Base-by-base conservation (phyloP, 2,113 vertebrate genomes). In the Tragulus kanchil region DNA sequence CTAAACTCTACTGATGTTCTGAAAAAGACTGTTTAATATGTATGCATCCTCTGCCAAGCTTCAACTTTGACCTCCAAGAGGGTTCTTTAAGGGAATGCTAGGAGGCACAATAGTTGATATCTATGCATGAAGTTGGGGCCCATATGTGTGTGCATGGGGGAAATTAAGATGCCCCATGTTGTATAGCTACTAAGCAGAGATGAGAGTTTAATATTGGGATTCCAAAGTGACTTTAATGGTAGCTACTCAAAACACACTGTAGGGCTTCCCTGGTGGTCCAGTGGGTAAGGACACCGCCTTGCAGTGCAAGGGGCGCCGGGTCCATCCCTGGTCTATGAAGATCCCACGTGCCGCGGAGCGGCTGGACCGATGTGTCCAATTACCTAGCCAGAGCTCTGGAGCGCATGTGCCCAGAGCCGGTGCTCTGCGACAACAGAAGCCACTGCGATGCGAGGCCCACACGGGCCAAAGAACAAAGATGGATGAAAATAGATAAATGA, bases 21-120 rank as follows among this genome's bases (percentile, higher is more conserved):
- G 79, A 14, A 14, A 86, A 95, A 94, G 92, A 58, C 59, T 82
- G 14, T 78, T 91, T 79, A 90, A 83, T 91, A 75, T 69, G 81
- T 65, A 23, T 89, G 17, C 2, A 8, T 64, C n/a, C 21, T 86
- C 67, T 88, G 26, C 71, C 3, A 15, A n/a, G 26, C 36, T 50
- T 94, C 96, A 92, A 64, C 83, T 94, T 58, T 50, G 73, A 83
- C 65, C 52, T 91, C 1, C 13, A 64, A 64, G 83, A 84, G 45
- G 42, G 85, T 88, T 89, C 69, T 56, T 90, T 56, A 83, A 50
- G 61, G 59, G 69, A 69, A 65, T 86, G 17, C 65, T 75, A 16
- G 54, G 54, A 85, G 85, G 31, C 56, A 28, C 19, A 31, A 6
- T 5, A 42, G 65, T 85, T 69, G 75, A n/a, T 87, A 54, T 36